Base-by-base conservation (phyloP, 2,797 vertebrate genomes). In the Heteromormyrus szaboi region DNA sequence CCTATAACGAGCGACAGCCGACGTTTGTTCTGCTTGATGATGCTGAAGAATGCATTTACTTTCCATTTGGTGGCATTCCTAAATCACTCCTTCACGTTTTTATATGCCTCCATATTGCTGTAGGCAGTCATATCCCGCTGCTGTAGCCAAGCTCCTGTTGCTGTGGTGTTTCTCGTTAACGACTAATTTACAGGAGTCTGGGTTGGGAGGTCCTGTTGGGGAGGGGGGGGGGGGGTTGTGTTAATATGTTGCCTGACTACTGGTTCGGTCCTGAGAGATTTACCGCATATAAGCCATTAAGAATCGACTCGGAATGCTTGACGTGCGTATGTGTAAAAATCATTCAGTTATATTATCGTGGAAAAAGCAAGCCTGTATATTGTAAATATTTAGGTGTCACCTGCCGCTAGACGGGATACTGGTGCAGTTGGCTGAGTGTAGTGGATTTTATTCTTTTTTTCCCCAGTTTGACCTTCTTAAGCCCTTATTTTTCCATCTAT, bases 381-480 rank as follows among this genome's bases (percentile, higher is more conserved):
- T 46, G 76, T 81, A 81, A 81, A 81, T 81, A 81, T 81, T 81
- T n/a, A 46, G 19, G 19, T 81, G 76, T n/a, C 19, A 9, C 7
- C 37, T 81, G 76, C 76, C 2, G 19, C 2, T 79, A 79, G 37
- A 79, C 3, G 17, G 72, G 17, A 79, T 79, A 79, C 72, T 79
- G 37, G 17, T 79, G 19, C 72, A 44, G 37, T 17, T 44, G 72
- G 72, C 14, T 29, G 11, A 51, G 2, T 19, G 22, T 51, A 54
- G 12, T 85, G 37, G 85, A 76, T 88, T 44, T 17, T 72, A 37
- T 72, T 29, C 22, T 6, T 72, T 59, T 86, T 68, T 89, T 14
- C 62, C 22, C 33, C 68, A 37, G 90, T 19, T 86, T 86, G 51
- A 86, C 85, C 85, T 56, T 37, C 51, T 56, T 86, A 33, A 50